A percentile compares a stretch with the other conserved stretches of the same genome.
phyloP scores from a whole-genome alignment of 2,888 invertebrate species.

The Lasioglossum marginatum region DNA sequence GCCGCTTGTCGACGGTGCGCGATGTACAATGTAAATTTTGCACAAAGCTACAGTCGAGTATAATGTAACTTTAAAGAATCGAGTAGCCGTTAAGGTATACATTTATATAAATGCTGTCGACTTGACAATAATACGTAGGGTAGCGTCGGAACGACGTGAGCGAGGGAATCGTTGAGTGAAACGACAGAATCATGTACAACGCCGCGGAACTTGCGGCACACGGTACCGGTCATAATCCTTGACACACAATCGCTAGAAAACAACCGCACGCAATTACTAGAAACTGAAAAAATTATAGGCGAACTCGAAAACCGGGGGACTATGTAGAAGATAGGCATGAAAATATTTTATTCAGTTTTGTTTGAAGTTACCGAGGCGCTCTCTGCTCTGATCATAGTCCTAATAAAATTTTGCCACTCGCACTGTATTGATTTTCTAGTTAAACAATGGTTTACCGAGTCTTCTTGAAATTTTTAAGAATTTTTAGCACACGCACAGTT shows the following conservation, averaged over 20 bases:
- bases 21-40: slow-evolving; percentile 82
- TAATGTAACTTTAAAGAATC: slow-evolving; percentile 72
- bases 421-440: no score
- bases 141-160: slow-evolving; percentile 68
- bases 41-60: slow-evolving; percentile 81
- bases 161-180: slow-evolving; percentile 44
- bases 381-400: background rate
- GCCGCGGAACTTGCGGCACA: slow-evolving; percentile 24
- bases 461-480: no score
- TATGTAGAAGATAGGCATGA: background rate
- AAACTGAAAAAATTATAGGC: background rate
- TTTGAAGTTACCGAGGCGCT: background rate
- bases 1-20: slow-evolving; percentile 38
- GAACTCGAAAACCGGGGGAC: background rate
- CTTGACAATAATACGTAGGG: slow-evolving; percentile 83
- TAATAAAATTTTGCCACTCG: background rate
- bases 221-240: background rate
- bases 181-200: slow-evolving; percentile 60
- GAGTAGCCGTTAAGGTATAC: slow-evolving; percentile 65
- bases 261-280: background rate
- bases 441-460: no score
- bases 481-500: no score
- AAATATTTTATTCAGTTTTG: background rate
- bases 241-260: background rate
- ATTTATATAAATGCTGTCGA: slow-evolving; percentile 82